Evolutionary conservation across 2,888 invertebrate genomes (phyloP), one percentile per base, ranked within the genome.

Genomic region (Odontothrips loti): DNA sequence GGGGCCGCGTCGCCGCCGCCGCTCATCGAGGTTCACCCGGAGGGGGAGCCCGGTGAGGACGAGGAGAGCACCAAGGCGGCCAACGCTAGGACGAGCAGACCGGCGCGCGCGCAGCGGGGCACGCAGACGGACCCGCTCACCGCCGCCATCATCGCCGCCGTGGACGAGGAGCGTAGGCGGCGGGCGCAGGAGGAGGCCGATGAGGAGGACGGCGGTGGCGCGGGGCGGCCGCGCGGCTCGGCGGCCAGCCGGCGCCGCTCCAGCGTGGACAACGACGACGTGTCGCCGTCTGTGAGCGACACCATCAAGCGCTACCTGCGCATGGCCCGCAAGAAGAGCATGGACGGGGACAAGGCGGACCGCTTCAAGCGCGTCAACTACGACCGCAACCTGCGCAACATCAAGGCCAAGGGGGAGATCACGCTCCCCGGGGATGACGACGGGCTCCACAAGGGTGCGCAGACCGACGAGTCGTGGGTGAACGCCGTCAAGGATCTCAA

Each of bases 331-430:
- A 96, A 96, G 86, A 96, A 96, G 86, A 95, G 94, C 85, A 92
- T 93, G 15, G 95, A 95, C 86, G 91, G 93, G 2, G 94, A 94
- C 84, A 94, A 94, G 86, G 92, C 90, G 3, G 95, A 94, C 86
- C 91, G 94, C 80, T 96, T 96, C 86, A 95, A 95, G 86, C 91
- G 95, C 0, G 95, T 96, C 29, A 96, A 96, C 86, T 96, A 96
- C 85, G 96, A 96, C 85, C 90, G 94, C 82, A 95, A 95, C 86
- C 88, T 96, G 82, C 89, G 95, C 47, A 94, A 95, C 84, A 96
- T 96, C 82, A 94, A 94, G 85, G 92, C 95, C 0, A 93, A 93
- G 84, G 91, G 93, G 80, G 92, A 92, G 86, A 93, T 92, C 1
- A 92, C 92, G 20, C 93, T 93, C 80, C 91, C 92, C 0, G 93